These are phyloP conservation scores for Caenorhabditis macrosperma DNA, from an alignment of 2,888 invertebrate genomes.

Conservation along the genomic window DNA sequence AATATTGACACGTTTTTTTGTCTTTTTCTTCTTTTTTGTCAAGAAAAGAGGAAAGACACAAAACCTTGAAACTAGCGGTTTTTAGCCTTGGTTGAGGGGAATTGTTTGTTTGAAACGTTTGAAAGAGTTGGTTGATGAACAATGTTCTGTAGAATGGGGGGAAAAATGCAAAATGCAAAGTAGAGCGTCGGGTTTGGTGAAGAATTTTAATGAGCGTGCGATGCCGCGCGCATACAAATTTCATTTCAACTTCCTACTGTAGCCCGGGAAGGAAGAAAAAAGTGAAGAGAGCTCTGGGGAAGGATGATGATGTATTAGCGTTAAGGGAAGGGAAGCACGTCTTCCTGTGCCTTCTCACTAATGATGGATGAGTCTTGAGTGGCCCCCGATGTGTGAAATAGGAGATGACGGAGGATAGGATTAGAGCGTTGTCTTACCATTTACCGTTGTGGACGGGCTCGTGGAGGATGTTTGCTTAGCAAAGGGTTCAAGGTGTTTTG, in stretches of 20 bases:
- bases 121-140: neutral
- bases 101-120: no score
- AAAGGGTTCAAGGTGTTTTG: constrained; percentile 7
- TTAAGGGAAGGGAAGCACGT: constrained; percentile 23
- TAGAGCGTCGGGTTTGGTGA: neutral
- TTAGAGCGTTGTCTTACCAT: neutral
- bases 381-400: constrained; percentile 48
- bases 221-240: neutral
- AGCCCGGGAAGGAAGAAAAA: neutral
- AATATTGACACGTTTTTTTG: constrained; percentile 44
- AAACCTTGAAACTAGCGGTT: neutral
- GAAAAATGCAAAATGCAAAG: constrained; percentile 9
- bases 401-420: constrained; percentile 23
- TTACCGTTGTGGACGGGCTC: neutral
- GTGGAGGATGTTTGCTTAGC: neutral
- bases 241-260: neutral
- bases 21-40: constrained; percentile 1
- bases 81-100: no score
- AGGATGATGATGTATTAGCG: constrained; percentile 43
- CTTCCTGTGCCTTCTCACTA: constrained; percentile 50
- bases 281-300: neutral
- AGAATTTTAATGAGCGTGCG: neutral
- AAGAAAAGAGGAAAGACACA: neutral
- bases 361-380: constrained; percentile 53
- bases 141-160: neutral